These are phyloP conservation scores for Amphiprion ocellaris DNA, from an alignment of 2,113 vertebrate species.

Conservation along the genomic window DNA sequence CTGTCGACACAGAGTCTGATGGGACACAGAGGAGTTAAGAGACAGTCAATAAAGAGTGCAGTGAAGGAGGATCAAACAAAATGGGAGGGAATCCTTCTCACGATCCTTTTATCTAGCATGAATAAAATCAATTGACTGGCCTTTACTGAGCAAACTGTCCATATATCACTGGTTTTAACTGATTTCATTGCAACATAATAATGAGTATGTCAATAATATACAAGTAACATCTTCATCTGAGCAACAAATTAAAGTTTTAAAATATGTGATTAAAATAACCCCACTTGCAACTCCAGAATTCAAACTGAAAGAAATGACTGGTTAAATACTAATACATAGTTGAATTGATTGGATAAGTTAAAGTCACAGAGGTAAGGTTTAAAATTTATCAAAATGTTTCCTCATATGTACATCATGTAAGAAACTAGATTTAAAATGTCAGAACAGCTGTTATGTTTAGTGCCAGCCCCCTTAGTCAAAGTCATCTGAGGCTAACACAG, in stretches of 20 bases:
- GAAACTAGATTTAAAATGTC: constrained; percentile 9
- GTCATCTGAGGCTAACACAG: constrained; percentile 25
- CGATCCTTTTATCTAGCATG: too few species aligned
- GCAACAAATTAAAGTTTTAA: neutral
- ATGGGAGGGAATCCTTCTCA: too few species aligned
- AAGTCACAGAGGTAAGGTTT: neutral
- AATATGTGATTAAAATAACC: constrained; percentile 5
- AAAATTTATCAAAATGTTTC: neutral
- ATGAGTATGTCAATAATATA: neutral
- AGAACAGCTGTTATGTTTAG: constrained; percentile 5
- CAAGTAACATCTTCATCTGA: neutral
- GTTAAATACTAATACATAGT: neutral
- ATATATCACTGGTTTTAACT: neutral
- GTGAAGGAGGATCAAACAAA: neutral
- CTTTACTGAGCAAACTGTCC: neutral
- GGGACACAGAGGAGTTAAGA: constrained; percentile 13
- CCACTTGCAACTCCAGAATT: neutral
- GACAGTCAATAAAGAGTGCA: neutral
- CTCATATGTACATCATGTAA: neutral
- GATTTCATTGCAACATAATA: neutral
- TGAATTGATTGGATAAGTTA: neutral
- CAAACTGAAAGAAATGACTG: neutral
- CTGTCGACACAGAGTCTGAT: constrained; percentile 93
- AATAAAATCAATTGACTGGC: too few species aligned
- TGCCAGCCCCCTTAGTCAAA: constrained; percentile 16